Percentiles rank a stretch among this genome's conserved stretches.
phyloP scores from a whole-genome alignment of 2,888 invertebrate species.

The Colostygia pectinataria region DNA sequence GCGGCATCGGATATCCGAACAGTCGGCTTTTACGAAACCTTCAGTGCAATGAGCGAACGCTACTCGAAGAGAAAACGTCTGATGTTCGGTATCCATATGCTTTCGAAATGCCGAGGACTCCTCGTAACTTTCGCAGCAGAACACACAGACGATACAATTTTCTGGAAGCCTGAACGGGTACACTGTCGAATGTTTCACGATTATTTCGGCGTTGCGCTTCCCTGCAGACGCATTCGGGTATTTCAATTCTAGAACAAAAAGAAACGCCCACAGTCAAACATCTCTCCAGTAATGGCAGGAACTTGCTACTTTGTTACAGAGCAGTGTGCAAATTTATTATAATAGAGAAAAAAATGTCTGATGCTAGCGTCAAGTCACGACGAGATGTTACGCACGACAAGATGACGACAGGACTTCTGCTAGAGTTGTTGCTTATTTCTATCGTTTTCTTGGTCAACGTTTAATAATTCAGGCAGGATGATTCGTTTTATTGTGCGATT shows the following conservation, averaged over 20 bases:
- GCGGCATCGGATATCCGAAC: constrained; percentile 44
- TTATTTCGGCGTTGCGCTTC: constrained; percentile 72
- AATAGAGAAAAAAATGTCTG: no score
- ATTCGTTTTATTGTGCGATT: constrained; percentile 68
- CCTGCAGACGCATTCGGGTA: constrained; percentile 59
- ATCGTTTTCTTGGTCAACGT: constrained; percentile 53
- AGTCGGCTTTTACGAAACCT: constrained; percentile 55
- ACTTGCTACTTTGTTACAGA: no score
- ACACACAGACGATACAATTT: constrained; percentile 69
- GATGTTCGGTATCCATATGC: constrained; percentile 68
- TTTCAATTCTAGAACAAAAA: constrained; percentile 76
- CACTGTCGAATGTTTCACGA: constrained; percentile 71
- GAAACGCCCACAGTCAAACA: constrained; percentile 66
- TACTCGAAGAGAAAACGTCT: constrained; percentile 55
- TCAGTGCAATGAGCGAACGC: constrained; percentile 65
- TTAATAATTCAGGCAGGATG: constrained; percentile 63
- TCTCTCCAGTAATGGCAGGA: no score
- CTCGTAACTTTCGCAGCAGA: constrained; percentile 65
- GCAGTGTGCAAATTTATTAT: no score
- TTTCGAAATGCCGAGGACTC: constrained; percentile 58
- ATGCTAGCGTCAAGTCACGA: no score
- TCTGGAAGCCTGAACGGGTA: constrained; percentile 75
- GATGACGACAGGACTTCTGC: no score
- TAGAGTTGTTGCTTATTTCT: no score
- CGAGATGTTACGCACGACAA: no score